phyloP scores from a whole-genome alignment of 1,140 invertebrate species.

The Anoplolepis gracilipes region DNA sequence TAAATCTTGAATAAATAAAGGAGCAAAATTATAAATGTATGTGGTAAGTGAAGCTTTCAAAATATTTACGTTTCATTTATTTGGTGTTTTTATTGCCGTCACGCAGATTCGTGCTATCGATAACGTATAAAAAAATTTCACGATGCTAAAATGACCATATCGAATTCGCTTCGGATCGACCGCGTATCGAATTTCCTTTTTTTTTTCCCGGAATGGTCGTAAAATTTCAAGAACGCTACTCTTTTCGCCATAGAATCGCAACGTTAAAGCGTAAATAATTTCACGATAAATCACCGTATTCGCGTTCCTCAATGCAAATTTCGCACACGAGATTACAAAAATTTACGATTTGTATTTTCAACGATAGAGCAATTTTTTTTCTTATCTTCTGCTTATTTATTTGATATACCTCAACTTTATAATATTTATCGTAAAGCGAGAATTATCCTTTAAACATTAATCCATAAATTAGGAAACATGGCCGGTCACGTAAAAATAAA shows the following conservation, averaged over 20 bases:
- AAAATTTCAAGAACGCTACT: constrained; percentile 3
- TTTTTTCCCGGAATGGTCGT: not conserved
- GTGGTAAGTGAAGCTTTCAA: not conserved
- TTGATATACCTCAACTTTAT: constrained; percentile 1
- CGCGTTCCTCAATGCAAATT: not conserved
- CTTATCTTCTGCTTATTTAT: not conserved
- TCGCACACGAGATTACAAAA: constrained; percentile 14
- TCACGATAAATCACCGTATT: not conserved
- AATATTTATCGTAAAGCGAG: constrained; percentile 27
- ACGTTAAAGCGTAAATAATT: constrained; percentile 35
- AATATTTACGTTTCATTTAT: constrained; percentile 25
- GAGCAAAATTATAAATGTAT: not conserved
- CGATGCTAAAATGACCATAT: constrained; percentile 14
- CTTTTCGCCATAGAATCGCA: not conserved
- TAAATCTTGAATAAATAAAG: constrained; percentile 16
- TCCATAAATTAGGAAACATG: not conserved
- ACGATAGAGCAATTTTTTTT: constrained; percentile 7
- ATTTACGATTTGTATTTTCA: not conserved
- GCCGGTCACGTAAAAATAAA: not conserved
- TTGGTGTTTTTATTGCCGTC: not conserved
- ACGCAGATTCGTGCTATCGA: not conserved
- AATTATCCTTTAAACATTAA: constrained; percentile 6
- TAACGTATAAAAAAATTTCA: constrained; percentile 37
- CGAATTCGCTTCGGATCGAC: not conserved
- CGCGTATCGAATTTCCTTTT: not conserved